Percentiles rank a stretch among this genome's conserved stretches.
Conservation (phyloP, 37 sponge, comb jelly and placozoan genomes). For the Spongia lamella region DNA sequence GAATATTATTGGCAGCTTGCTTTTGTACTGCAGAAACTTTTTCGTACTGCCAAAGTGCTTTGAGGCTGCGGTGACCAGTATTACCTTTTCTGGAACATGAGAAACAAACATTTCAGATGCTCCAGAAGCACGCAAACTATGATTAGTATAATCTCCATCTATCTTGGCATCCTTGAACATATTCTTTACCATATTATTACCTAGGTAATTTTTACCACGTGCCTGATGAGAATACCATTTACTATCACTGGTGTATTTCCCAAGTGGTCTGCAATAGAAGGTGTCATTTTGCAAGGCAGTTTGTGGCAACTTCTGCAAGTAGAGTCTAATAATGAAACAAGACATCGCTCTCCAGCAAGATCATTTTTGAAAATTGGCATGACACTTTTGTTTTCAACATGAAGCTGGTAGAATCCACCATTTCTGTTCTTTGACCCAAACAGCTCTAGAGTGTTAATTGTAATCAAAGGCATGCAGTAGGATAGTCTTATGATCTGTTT, state of each 20-base stretch:
- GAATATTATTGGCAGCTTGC: no score
- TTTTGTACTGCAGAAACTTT: neutral
- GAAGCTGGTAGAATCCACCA: constrained; percentile 12
- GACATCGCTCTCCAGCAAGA: constrained; percentile 2
- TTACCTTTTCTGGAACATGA: constrained; percentile 6
- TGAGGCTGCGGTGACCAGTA: constrained; percentile 13
- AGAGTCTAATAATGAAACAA: constrained; percentile 1
- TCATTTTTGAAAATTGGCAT: constrained; percentile 2
- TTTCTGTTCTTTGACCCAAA: constrained; percentile 28
- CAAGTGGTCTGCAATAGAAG: constrained; percentile 6
- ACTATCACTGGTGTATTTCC: no score
- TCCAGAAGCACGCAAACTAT: constrained; percentile 11
- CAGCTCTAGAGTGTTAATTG: no score
- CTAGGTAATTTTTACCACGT: no score
- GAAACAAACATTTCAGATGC: neutral
- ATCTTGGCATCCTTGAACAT: constrained; percentile 1
- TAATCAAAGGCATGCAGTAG: no score
- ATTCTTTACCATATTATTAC: constrained; percentile 11
- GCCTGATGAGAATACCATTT: no score
- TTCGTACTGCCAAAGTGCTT: neutral
- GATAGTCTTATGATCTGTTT: no score
- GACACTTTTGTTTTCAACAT: constrained; percentile 13
- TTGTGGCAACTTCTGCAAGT: neutral
- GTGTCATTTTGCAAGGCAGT: neutral
- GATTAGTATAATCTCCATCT: constrained; percentile 8